Evolutionary conservation across 2,113 vertebrate genomes (phyloP).

Genomic region (Galemys pyrenaicus): DNA sequence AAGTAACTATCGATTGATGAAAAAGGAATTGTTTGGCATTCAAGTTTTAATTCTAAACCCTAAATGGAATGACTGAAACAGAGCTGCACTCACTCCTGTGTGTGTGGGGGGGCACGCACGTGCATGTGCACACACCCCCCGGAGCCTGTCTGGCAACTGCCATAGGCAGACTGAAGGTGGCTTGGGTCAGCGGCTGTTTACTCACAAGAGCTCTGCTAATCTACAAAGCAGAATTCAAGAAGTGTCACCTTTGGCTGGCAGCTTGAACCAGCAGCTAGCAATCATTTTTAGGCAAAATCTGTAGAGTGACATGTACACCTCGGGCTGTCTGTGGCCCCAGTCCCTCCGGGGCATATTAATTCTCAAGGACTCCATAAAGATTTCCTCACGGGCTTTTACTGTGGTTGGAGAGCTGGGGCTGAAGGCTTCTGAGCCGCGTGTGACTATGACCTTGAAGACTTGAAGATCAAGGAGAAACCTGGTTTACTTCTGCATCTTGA

Average conservation of each 20-base stretch:
- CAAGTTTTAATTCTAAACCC: background rate
- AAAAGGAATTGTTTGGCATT: background rate
- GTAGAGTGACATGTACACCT: background rate
- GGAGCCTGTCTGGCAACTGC: background rate
- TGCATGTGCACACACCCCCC: no score
- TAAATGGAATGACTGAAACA: background rate
- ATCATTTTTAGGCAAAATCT: background rate
- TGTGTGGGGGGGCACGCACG: background rate
- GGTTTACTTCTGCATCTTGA: slow-evolving; percentile 3
- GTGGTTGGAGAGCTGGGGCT: slow-evolving; percentile 17
- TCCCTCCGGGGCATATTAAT: background rate
- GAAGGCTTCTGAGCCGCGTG: background rate
- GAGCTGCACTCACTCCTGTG: background rate
- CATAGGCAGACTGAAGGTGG: background rate
- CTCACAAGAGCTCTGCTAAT: background rate
- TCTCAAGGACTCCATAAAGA: slow-evolving; percentile 6
- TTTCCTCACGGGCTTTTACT: slow-evolving; percentile 22
- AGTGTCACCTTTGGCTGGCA: background rate
- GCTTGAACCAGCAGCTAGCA: no score
- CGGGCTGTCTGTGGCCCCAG: background rate
- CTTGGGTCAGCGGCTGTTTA: background rate
- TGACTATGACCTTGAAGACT: slow-evolving; percentile 3
- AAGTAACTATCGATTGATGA: background rate
- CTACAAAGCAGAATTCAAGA: background rate
- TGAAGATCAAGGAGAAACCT: slow-evolving; percentile 40